Base-by-base conservation (phyloP, 1,140 invertebrate genomes). In the Drosophila biarmipes region DNA sequence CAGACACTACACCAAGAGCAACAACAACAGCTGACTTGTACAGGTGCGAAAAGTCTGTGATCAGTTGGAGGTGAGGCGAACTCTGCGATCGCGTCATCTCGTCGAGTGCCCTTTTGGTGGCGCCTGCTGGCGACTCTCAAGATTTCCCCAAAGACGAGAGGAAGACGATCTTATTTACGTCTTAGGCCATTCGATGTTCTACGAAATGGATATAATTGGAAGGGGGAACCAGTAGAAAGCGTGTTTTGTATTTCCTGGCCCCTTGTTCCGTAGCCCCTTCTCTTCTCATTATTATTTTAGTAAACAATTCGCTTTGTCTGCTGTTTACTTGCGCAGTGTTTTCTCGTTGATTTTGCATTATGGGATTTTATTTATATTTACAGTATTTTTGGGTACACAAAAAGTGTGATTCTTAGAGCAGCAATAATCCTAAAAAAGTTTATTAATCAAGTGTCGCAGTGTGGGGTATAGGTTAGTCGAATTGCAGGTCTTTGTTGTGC, bases 21-120 rank as follows among this genome's bases (percentile, higher is more conserved):
- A 59, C 38, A 81, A 78, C 49, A 76, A 86, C 63, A 86, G 78
- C 68, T 68, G 64, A 80, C 78, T 81, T 86, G 69, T 82, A 73
- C 79, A 87, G 84, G 84, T 87, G 84, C 61, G 84, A 87, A 89
- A 87, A 80, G 66, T 73, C 84, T 87, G 62, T 87, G 84, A 87
- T 87, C 61, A 42, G 21, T 76, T 11, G 48, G 45, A 54, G 55
- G 54, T 52, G 17, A 48, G 61, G 48, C 66, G 48, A 73, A 61
- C 27, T 61, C 34, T 48, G 35, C 7, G 34, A 52, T 53, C 51
- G 40, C 63, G 51, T 58, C 67, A 40, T 62, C 35, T 56, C 54
- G 52, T 61, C 54, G 63, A 59, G 55, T 74, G 66, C 71, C 67
- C 56, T 74, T 67, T 69, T 55, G 63, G 64, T 56, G 59, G 71